Percentiles rank a stretch among this genome's conserved stretches.
These are phyloP conservation scores for Menidia menidia DNA, from an alignment of 2,797 vertebrate genomes.

Conservation along the genomic window DNA sequence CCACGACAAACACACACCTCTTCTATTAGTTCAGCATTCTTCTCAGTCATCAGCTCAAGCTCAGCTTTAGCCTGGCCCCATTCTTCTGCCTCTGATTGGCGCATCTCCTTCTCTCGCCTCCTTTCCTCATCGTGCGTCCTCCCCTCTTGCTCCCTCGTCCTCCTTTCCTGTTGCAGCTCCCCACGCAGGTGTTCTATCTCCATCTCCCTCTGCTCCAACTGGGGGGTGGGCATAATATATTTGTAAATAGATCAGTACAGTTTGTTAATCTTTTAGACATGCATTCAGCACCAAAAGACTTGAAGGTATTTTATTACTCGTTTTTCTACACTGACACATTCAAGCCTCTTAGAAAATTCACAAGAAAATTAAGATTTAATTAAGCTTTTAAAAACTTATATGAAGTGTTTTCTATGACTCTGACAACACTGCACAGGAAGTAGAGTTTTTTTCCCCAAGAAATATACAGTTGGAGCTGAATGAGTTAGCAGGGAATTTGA, in stretches of 20 bases:
- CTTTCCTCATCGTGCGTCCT: constrained; percentile 76
- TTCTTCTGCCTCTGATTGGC: constrained; percentile 80
- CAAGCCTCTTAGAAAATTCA: constrained; percentile 4
- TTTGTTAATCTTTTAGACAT: background rate
- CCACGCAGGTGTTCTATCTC: constrained; percentile 76
- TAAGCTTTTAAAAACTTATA: background rate
- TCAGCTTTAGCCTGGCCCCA: constrained; percentile 80
- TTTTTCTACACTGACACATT: constrained; percentile 4
- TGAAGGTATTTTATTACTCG: background rate
- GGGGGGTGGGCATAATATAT: background rate
- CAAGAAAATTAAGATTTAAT: background rate
- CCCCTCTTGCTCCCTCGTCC: constrained; percentile 69
- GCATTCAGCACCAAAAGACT: too few relatives aligned
- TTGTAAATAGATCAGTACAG: background rate
- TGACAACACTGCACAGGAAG: constrained; percentile 25
- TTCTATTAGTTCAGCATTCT: constrained; percentile 78
- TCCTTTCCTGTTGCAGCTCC: constrained; percentile 80
- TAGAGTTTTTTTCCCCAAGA: constrained; percentile 16
- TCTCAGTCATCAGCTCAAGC: constrained; percentile 78
- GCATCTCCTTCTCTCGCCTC: constrained; percentile 67
- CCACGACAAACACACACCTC: constrained; percentile 74
- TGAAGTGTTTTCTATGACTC: constrained; percentile 21
- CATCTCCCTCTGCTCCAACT: constrained; percentile 79
- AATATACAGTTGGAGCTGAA: constrained; percentile 26
- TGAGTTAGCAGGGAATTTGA: constrained; percentile 10